Base-by-base conservation (phyloP, 2,888 invertebrate genomes). In the Limenitis camilla region DNA sequence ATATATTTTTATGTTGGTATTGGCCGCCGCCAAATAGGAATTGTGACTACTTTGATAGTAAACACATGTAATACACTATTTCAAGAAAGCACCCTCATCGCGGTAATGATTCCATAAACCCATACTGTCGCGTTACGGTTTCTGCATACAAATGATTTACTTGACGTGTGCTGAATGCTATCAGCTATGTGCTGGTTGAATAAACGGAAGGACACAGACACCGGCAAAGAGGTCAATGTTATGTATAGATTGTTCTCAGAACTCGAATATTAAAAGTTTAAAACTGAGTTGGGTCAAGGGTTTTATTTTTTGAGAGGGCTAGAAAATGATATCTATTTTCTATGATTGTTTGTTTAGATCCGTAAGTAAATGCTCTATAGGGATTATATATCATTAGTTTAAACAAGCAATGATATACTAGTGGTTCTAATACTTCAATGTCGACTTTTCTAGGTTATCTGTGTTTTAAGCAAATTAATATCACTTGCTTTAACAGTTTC, bases 161-260 rank as follows among this genome's bases (percentile, higher is more conserved):
- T 64, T 57, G 63, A 64, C 60, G 52, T 54, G 61, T 32, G 42
- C 49, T 55, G 73, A 67, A 68, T 68, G 59, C 43, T n/a, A n/a
- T n/a, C n/a, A n/a, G n/a, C n/a, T 56, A 67, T 65, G 59, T 51
- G 36, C 46, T 47, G 42, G 51, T 55, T 58, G 58, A 62, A 62
- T 57, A 64, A 64, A 64, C 71, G 72, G 73, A 73, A 72, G 72
- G 66, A 69, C 68, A 53, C 60, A 43, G 48, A 39, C 58, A 57
- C 55, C 58, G 51, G 56, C 62, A 58, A 52, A 52, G 60, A 55
- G 69, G 69, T 70, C 68, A 69, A 63, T 59, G 66, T 60, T 46
- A 49, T 53, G 36, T 51, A 48, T 46, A 52, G 29, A 61, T 59
- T 50, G 30, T 60, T 63, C 58, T 58, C 32, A 51, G 61, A 59